A percentile compares a stretch with the other conserved stretches of the same genome.
Conservation (phyloP, 2,113 vertebrate species). For the Balaeniceps rex region DNA sequence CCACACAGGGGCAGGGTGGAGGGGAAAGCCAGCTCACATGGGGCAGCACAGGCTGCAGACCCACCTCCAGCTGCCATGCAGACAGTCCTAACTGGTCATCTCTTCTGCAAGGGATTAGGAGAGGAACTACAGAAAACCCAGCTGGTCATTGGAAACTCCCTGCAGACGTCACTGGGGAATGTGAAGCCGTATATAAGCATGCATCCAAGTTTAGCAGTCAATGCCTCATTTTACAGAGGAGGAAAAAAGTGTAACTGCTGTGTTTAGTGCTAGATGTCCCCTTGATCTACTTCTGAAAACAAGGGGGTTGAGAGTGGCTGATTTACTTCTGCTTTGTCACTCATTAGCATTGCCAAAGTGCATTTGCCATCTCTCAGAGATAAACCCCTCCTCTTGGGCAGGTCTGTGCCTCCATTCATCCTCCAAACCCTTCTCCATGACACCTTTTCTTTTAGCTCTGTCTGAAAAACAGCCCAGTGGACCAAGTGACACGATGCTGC, state of each 20-base stretch:
- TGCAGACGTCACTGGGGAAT: not conserved
- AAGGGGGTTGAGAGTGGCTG: not conserved
- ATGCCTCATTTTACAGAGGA: not conserved
- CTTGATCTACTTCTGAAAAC: not conserved
- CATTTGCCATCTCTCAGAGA: not conserved
- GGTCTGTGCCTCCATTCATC: not conserved
- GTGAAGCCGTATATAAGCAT: fast-evolving
- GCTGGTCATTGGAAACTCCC: not conserved
- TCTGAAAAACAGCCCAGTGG: not conserved
- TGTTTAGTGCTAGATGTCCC: not conserved
- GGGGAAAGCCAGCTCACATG: not conserved
- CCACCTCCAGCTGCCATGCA: not conserved
- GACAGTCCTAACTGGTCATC: fast-evolving
- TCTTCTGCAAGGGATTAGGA: not conserved
- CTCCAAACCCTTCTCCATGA: not conserved
- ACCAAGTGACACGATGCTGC: not conserved
- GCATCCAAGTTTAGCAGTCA: not conserved
- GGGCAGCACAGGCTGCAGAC: not conserved
- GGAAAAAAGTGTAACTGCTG: too few relatives aligned
- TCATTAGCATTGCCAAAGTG: fast-evolving
- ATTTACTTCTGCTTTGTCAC: not conserved
- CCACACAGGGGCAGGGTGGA: not conserved
- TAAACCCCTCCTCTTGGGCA: not conserved
- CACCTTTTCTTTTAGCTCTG: not conserved
- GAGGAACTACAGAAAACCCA: not conserved